phyloP scores from a whole-genome alignment of 2,113 vertebrate species.

The Paedocypris sp. region DNA sequence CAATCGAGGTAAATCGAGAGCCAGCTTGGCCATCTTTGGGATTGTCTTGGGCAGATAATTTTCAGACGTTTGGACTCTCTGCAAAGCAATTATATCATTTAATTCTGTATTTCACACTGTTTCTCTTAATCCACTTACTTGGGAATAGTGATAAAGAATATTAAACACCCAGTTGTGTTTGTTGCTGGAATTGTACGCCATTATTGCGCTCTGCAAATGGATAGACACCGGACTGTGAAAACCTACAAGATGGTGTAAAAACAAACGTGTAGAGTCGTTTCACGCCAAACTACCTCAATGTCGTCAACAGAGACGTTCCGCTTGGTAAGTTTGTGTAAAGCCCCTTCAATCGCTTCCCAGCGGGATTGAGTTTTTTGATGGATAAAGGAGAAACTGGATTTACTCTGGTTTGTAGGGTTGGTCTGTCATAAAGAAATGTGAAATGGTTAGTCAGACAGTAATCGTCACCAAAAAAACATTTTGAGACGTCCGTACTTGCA shows the following conservation, averaged over 20 bases:
- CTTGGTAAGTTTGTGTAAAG: conserved; percentile 15
- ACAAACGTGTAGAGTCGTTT: background rate
- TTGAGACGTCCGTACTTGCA: background rate
- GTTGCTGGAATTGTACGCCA: conserved; percentile 46
- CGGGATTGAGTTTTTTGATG: too few species aligned
- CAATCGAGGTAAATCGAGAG: conserved; percentile 23
- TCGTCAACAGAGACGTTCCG: background rate
- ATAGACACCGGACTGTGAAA: background rate
- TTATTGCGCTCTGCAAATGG: conserved; percentile 41
- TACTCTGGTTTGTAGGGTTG: too few species aligned
- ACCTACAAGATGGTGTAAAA: background rate
- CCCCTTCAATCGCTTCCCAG: conserved; percentile 34
- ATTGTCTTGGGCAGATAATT: background rate
- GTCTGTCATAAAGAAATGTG: too few species aligned
- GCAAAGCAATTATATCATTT: background rate
- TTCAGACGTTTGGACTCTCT: background rate
- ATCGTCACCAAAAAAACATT: too few species aligned
- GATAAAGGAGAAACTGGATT: too few species aligned
- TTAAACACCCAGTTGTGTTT: conserved; percentile 47
- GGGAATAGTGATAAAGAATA: conserved; percentile 17
- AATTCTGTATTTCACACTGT: background rate
- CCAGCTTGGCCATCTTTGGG: conserved; percentile 50
- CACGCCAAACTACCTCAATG: conserved; percentile 37
- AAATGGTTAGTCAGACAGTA: too few species aligned
- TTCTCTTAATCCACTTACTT: conserved; percentile 38